phyloP scores from a whole-genome alignment of 2,797 vertebrate species.

The Falco peregrinus region DNA sequence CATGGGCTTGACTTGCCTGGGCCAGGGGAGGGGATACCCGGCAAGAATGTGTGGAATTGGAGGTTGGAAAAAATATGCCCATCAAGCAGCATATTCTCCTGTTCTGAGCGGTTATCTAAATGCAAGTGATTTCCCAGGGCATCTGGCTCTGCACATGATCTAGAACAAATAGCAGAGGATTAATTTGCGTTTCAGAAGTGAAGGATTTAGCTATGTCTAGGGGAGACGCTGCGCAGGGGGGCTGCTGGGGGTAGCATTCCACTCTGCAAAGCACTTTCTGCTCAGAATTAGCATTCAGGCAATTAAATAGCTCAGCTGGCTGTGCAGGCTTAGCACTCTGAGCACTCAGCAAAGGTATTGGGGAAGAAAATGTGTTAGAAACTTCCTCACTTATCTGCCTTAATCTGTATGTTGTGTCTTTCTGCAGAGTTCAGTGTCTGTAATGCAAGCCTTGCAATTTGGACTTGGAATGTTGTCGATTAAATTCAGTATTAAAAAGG shows the following conservation, averaged over 20 bases:
- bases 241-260: slow-evolving; percentile 29
- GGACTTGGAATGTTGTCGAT: not conserved
- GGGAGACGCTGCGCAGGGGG: not conserved
- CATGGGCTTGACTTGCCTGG: not conserved
- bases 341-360: not conserved
- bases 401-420: slow-evolving; percentile 23
- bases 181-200: slow-evolving; percentile 36
- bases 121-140: slow-evolving; percentile 35
- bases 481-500: not conserved
- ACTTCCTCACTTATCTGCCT: not conserved
- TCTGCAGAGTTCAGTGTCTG: not conserved
- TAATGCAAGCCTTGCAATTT: not conserved
- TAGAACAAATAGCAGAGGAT: slow-evolving; percentile 58
- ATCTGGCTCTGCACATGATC: slow-evolving; percentile 42
- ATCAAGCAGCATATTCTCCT: not conserved
- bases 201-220: slow-evolving; percentile 35
- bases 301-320: slow-evolving; percentile 47
- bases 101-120: not conserved
- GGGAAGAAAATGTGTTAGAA: not conserved
- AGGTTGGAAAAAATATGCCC: slow-evolving; percentile 6
- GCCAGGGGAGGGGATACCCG: not conserved
- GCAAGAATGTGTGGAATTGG: slow-evolving; percentile 51
- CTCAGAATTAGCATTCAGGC: slow-evolving; percentile 36
- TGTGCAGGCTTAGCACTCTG: not conserved
- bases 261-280: slow-evolving; percentile 37